Evolutionary conservation across 2,113 vertebrate species (phyloP), one percentile per base, ranked within the genome.

Genomic region (Poeciliopsis turrubarensis): DNA sequence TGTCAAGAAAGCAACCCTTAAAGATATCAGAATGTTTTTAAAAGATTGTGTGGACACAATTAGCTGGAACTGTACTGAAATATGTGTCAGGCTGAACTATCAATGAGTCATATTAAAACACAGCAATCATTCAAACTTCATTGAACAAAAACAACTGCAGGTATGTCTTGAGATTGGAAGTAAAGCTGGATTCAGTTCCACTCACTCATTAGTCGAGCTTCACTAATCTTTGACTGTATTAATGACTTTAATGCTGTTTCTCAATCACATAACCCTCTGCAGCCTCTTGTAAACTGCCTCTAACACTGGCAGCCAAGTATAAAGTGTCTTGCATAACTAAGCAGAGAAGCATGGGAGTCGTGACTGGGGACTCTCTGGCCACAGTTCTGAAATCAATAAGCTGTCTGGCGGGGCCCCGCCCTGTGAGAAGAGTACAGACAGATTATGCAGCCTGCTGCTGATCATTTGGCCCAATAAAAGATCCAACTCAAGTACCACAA

Each of bases 401-500:
- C 81, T 79, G 85, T 89, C 84, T 83, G 78, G 72, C 57, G 76
- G 75, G 54, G 79, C 77, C 79, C 51, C 32, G 69, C 83, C 79
- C 60, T 60, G 68, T 75, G 78, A 88, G 84, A 78, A 85, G 83
- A 90, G 89, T 89, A 86, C 89, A 91, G 92, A 91, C 85, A 88
- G 79, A 91, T 90, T 91, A 93, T 91, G 87, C 88, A 88, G 88
- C 90, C 88, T 67, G 80, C 88, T 75, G 79, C 87, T 80, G 83
- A 92, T 89, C 91, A 90, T 87, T 91, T 91, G 87, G 91, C 87
- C 87, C 87, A 83, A 91, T 93, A 89, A 91, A 89, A 91, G 72
- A 89, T 89, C 74, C 85, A 60, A 83, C 86, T 91, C 79, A 64
- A 86, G 89, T 87, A 82, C 77, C 77, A 70, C 68, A 89, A 83